Percentiles rank a stretch among this genome's conserved stretches.
phyloP scores from a whole-genome alignment of 2,797 vertebrate genomes.

The Coccyzus lansbergi region DNA sequence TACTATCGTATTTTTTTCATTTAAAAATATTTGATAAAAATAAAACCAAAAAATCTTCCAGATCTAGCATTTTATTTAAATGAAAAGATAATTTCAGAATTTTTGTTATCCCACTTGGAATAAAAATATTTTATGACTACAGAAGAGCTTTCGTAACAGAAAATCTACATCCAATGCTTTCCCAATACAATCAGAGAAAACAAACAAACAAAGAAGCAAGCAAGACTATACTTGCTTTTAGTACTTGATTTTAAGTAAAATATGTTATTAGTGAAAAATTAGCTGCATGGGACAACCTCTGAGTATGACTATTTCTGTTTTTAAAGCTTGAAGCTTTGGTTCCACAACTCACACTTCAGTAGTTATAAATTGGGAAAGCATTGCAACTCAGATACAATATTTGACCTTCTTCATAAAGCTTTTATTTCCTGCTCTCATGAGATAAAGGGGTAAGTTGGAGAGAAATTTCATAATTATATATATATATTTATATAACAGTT shows the following conservation, averaged over 20 bases:
- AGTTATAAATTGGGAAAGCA: not conserved
- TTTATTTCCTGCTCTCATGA: not conserved
- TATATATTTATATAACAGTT: not conserved
- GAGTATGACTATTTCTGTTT: not conserved
- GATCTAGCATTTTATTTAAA: not conserved
- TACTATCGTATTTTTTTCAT: not conserved
- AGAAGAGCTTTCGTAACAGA: not conserved
- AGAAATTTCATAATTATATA: not conserved
- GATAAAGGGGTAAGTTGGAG: not conserved
- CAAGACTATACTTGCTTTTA: not conserved
- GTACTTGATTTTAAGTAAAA: not conserved
- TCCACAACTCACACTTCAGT: not conserved
- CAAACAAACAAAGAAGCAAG: not conserved
- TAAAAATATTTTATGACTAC: not conserved
- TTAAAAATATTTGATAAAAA: not conserved
- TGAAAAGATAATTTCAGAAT: not conserved
- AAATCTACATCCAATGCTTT: not conserved
- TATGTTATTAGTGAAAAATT: not conserved
- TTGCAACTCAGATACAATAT: not conserved
- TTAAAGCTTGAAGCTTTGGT: not conserved
- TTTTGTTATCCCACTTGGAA: not conserved
- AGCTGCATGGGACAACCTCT: not conserved
- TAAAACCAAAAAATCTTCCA: not conserved
- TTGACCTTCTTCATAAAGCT: not conserved
- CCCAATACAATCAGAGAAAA: not conserved